Conservation (phyloP, 2,888 invertebrate genomes). For the Xiphydria camelus region DNA sequence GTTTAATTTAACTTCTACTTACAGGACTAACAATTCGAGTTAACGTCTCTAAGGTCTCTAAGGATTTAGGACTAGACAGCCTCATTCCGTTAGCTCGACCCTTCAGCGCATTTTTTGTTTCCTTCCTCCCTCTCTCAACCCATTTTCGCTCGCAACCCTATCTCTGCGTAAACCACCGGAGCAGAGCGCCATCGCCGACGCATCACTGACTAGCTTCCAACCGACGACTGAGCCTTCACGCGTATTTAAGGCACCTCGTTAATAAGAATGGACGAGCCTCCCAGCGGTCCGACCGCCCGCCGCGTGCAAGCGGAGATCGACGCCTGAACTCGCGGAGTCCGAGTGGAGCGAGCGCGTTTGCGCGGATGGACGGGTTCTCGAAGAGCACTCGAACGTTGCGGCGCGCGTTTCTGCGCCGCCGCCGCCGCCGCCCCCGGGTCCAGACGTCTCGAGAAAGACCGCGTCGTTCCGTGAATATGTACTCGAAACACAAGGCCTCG, state of each 20-base stretch:
- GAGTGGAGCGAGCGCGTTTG: too few relatives aligned
- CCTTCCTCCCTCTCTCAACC: conserved; percentile 16
- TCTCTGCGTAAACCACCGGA: conserved; percentile 17
- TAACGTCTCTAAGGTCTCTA: conserved; percentile 40
- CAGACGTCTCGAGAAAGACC: neutral
- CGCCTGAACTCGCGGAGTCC: too few relatives aligned
- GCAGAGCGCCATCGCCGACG: conserved; percentile 29
- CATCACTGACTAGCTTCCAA: conserved; percentile 54
- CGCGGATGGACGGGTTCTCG: too few relatives aligned
- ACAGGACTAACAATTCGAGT: conserved; percentile 38
- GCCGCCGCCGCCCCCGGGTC: neutral
- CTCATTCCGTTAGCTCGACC: conserved; percentile 44
- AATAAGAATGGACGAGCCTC: conserved; percentile 3
- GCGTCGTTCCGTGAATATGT: neutral
- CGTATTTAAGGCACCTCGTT: conserved; percentile 27
- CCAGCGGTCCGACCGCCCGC: neutral
- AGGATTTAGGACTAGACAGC: conserved; percentile 55
- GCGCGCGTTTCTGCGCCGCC: too few relatives aligned
- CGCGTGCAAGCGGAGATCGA: too few relatives aligned
- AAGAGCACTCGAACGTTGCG: too few relatives aligned
- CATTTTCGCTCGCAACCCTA: conserved; percentile 26
- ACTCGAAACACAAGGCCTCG: conserved; percentile 30
- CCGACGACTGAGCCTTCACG: conserved; percentile 30
- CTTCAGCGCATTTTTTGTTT: conserved; percentile 10
- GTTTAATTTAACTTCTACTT: conserved; percentile 36